These are phyloP conservation scores for Bagarius yarrelli DNA, from an alignment of 2,113 vertebrate genomes.

Conservation along the genomic window DNA sequence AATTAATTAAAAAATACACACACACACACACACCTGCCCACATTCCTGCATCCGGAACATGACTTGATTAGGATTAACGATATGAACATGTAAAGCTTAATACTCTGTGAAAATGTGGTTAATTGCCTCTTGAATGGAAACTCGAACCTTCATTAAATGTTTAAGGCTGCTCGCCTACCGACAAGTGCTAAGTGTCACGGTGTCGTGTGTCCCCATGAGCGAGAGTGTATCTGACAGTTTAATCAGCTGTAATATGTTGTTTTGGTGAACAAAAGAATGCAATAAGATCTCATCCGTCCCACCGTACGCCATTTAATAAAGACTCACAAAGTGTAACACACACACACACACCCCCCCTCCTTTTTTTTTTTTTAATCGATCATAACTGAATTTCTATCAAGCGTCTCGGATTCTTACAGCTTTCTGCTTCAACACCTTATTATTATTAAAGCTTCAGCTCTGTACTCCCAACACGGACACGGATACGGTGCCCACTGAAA, in stretches of 20 bases:
- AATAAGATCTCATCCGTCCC: background rate
- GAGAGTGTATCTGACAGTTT: conserved; percentile 61
- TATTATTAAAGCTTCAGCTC: background rate
- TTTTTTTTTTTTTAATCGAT: background rate
- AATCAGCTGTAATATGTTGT: conserved; percentile 38
- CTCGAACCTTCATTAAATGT: conserved; percentile 73
- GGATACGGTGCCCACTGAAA: conserved; percentile 3
- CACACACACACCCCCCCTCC: background rate
- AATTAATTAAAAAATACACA: background rate
- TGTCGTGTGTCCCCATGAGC: conserved; percentile 60
- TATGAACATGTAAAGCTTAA: conserved; percentile 41
- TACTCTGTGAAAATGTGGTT: conserved; percentile 49
- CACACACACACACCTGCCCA: background rate
- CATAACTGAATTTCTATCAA: background rate
- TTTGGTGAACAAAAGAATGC: conserved; percentile 34
- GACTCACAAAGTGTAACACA: background rate
- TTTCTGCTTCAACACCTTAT: background rate
- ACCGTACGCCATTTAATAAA: background rate
- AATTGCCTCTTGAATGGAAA: conserved; percentile 60
- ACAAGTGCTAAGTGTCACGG: conserved; percentile 54
- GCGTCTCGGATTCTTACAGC: background rate
- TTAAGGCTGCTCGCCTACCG: conserved; percentile 60
- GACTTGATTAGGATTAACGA: background rate
- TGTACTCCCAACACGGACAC: background rate
- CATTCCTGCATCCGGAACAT: background rate